Evolutionary conservation across 2,113 vertebrate genomes (phyloP), one percentile per base, ranked within the genome.

Genomic region (Sinocyclocheilus grahami): DNA sequence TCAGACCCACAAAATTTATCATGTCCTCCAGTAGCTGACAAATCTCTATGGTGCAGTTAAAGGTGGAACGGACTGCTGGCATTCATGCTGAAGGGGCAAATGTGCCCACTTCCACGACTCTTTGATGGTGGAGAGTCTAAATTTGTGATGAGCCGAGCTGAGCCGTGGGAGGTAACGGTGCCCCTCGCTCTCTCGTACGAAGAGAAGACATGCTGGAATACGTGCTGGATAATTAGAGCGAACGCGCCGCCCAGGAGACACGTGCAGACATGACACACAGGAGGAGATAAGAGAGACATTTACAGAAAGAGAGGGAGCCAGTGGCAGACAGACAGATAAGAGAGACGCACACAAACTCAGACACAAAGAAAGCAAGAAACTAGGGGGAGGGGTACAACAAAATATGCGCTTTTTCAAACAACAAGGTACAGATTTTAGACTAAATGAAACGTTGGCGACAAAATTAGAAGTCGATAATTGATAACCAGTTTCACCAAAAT

Each of bases 201-300:
- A 27, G 27, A 33, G 39, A 63, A 81, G 72, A 22, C 27, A 27
- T 27, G 27, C 46, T 20, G 39, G 27, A 46, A 60, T 71, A 72
- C 5, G 53, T 14, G 22, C 77, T 74, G 84, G 78, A 85, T 86
- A 86, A 90, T 88, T 84, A 78, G 85, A 86, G 71, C 69, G 13
- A 78, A 72, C 37, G 53, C 27, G 20, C 74, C 24, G 18, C 86
- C 84, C 46, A 62, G 62, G 85, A 86, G 79, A 87, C 77, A 62
- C 10, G 60, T 62, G 88, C 84, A 85, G 63, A 16, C 6, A 72
- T 74, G 79, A 86, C 71, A 82, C 5, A 85, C 71, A 87, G 33
- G 65, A 79, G 58, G 5, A 3, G 14, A 88, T 82, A 46, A 81
- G 78, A 74, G 65, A 85, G 78, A 76, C 9, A 58, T 33, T 33